Conservation (phyloP, 2,888 invertebrate species). For the Disparrhopalites patrizii region DNA sequence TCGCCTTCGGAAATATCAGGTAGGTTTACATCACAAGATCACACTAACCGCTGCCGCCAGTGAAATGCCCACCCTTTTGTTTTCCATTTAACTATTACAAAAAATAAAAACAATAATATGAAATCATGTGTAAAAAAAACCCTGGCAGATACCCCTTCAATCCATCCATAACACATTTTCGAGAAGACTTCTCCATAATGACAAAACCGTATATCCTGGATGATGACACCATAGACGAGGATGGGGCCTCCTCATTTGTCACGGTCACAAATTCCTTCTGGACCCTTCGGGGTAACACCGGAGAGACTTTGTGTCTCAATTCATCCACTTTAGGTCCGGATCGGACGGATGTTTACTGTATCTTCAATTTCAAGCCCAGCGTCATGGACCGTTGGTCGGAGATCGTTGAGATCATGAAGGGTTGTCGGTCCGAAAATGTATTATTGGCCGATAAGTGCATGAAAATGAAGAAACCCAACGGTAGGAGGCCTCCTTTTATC, state of each 20-base stretch:
- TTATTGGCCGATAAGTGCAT: neutral
- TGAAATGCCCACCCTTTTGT: too few relatives aligned
- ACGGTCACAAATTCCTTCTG: conserved; percentile 29
- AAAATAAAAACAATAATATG: too few relatives aligned
- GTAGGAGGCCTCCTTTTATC: too few relatives aligned
- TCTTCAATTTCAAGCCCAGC: conserved; percentile 5
- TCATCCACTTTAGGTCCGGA: neutral
- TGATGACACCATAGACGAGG: conserved; percentile 9
- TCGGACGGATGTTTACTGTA: conserved; percentile 6
- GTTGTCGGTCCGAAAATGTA: neutral
- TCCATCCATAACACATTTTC: conserved; percentile 23
- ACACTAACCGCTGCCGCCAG: too few relatives aligned
- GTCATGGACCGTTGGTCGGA: neutral
- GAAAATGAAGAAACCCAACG: neutral
- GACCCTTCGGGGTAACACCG: conserved; percentile 32
- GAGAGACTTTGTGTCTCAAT: conserved; percentile 28
- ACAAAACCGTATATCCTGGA: conserved; percentile 13
- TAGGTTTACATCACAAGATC: too few relatives aligned
- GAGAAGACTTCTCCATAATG: conserved; percentile 13
- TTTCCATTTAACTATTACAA: too few relatives aligned
- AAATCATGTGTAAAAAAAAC: too few relatives aligned
- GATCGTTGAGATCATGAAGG: neutral
- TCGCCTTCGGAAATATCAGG: neutral
- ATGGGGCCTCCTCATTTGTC: conserved; percentile 31
- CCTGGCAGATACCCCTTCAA: conserved; percentile 9